A percentile compares a stretch with the other conserved stretches of the same genome.
Conservation (phyloP, 1,140 invertebrate species). For the Drosophila navojoa region DNA sequence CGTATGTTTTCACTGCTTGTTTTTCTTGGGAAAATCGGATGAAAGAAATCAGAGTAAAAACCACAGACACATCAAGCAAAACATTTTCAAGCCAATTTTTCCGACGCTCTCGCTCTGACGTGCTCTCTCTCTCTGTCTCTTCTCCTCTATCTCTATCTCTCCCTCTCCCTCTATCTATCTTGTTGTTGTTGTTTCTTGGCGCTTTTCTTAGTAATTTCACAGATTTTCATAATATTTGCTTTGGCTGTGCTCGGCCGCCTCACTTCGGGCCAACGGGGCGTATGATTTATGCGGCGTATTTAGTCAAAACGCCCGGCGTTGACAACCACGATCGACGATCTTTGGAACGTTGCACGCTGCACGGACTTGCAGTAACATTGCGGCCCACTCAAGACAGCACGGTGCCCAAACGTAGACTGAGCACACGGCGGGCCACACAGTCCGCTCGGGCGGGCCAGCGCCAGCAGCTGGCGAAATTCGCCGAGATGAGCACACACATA, state of each 20-base stretch:
- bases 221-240: conserved; percentile 8
- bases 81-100: conserved; percentile 10
- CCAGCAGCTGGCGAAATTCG: no score
- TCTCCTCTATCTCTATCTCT: neutral
- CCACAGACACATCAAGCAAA: conserved; percentile 20
- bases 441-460: conserved; percentile 4
- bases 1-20: conserved; percentile 51
- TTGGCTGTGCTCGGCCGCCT: neutral
- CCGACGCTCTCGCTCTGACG: neutral
- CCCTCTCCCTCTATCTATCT: neutral
- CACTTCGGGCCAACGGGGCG: neutral
- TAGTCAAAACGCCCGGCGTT: conserved; percentile 4
- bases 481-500: conserved; percentile 3
- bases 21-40: conserved; percentile 12
- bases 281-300: conserved; percentile 2
- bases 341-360: conserved; percentile 40
- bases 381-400: conserved; percentile 60
- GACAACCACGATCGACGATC: conserved; percentile 25
- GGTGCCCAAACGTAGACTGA: conserved; percentile 71
- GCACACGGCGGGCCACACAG: conserved; percentile 28
- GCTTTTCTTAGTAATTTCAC: conserved; percentile 24
- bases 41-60: conserved; percentile 17
- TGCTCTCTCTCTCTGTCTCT: neutral
- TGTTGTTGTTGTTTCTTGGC: conserved; percentile 12
- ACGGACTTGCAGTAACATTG: conserved; percentile 58